Base-by-base conservation (phyloP, 2,113 vertebrate species). In the Scolopax mira region DNA sequence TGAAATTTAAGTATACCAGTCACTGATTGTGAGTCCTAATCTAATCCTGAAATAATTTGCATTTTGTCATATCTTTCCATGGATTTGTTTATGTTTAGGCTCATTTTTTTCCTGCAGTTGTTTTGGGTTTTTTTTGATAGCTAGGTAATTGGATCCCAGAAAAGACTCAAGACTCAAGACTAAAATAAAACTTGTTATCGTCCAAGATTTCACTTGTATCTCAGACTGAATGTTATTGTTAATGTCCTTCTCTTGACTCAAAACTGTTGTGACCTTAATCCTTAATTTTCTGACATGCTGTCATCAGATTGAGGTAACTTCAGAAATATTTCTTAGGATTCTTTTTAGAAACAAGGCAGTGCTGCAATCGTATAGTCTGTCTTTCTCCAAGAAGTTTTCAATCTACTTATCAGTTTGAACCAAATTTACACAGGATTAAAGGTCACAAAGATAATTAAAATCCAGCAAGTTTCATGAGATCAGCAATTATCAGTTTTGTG, bases 401-500 rank as follows among this genome's bases (percentile, higher is more conserved):
- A 33, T 42, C 25, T 37, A 37, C 14, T 67, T 91, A 66, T 24
- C 52, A 84, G 46, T 64, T 58, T 79, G 39, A 89, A 48, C 21
- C 35, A 81, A 85, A 89, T 81, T 81, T 74, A 74, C 37, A 51
- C 18, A 58, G 70, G 65, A 83, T 71, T 67, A 85, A 92, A 93
- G 87, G 87, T 94, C 80, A 74, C 4, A 5, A 46, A 46, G 22
- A 54, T 66, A 90, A 93, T 94, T 91, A 87, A 96, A 90, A 89
- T 91, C 65, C 80, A 89, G 35, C 61, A 87, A 91, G 35, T 87
- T 85, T 87, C 90, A 84, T 71, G 84, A 94, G 69, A 92, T 94
- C 80, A 81, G 80, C 77, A 92, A 33, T 93, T 89, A 80, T 18
- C 60, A 35, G 37, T 74, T 74, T 74, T 71, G 42, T 91, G 66